These are phyloP conservation scores for Actinemys pallida DNA, from an alignment of 2,113 vertebrate genomes.

Conservation along the genomic window DNA sequence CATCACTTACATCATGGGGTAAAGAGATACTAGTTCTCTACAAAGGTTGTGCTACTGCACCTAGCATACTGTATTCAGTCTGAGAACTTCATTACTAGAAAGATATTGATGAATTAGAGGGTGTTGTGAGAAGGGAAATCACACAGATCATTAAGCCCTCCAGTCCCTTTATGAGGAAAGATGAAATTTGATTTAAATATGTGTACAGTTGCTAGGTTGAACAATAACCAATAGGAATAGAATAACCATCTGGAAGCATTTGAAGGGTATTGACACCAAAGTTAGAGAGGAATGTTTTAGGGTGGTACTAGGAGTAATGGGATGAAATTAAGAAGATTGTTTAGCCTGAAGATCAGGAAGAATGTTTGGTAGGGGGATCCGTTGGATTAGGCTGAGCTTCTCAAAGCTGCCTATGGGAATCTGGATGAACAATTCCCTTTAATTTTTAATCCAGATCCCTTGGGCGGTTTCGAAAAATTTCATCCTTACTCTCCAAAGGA, in stretches of 20 bases:
- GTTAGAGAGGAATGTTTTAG: neutral
- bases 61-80: neutral
- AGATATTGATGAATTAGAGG: neutral
- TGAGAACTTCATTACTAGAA: neutral
- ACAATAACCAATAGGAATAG: neutral
- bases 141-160: neutral
- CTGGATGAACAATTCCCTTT: neutral
- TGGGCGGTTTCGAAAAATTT: neutral
- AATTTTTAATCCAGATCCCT: neutral
- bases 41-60: neutral
- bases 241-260: neutral
- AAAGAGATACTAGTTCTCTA: neutral
- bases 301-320: neutral
- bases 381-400: neutral
- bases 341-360: neutral
- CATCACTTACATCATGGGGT: neutral
- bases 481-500: neutral
- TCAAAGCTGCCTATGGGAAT: neutral
- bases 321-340: neutral
- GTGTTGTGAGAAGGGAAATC: neutral
- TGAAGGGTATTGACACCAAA: neutral
- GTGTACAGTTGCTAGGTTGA: fast-evolving
- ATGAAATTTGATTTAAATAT: neutral
- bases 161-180: neutral
- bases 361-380: neutral